Percentiles rank a stretch among this genome's conserved stretches.
phyloP scores from a whole-genome alignment of 2,113 vertebrate genomes.

The Anguilla rostrata region DNA sequence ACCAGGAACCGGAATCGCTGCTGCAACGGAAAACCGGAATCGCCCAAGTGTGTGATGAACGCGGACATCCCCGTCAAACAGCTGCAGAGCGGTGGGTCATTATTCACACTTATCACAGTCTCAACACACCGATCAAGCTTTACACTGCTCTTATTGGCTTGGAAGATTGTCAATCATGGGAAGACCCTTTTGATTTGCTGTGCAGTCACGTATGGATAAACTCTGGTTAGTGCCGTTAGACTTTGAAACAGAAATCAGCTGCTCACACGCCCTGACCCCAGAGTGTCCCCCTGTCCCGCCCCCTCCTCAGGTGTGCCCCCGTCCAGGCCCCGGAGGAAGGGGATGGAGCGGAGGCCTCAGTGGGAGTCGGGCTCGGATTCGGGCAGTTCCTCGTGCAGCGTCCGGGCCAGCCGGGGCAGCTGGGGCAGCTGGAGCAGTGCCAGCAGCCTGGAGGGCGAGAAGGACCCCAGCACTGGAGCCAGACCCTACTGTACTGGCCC shows the following conservation, averaged over 20 bases:
- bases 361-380: conserved; percentile 94
- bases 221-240: no score
- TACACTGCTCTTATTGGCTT: no score
- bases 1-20: conserved; percentile 71
- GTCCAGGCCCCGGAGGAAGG: conserved; percentile 69
- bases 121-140: no score
- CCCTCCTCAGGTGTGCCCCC: conserved; percentile 56
- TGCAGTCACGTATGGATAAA: no score
- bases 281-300: not conserved
- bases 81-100: conserved; percentile 58
- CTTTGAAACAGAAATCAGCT: no score
- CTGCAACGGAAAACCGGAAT: conserved; percentile 64
- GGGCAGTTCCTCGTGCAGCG: conserved; percentile 87
- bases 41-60: conserved; percentile 53
- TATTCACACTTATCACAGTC: not conserved
- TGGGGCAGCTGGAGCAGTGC: conserved; percentile 98
- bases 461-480: conserved; percentile 65
- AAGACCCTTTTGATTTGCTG: no score
- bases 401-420: conserved; percentile 90
- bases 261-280: not conserved
- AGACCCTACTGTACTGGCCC: conserved; percentile 71
- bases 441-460: conserved; percentile 91
- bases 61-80: conserved; percentile 60
- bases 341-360: conserved; percentile 74
- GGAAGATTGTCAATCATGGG: no score